Conservation (phyloP, 2,113 vertebrate genomes). For the Phasianus colchicus region DNA sequence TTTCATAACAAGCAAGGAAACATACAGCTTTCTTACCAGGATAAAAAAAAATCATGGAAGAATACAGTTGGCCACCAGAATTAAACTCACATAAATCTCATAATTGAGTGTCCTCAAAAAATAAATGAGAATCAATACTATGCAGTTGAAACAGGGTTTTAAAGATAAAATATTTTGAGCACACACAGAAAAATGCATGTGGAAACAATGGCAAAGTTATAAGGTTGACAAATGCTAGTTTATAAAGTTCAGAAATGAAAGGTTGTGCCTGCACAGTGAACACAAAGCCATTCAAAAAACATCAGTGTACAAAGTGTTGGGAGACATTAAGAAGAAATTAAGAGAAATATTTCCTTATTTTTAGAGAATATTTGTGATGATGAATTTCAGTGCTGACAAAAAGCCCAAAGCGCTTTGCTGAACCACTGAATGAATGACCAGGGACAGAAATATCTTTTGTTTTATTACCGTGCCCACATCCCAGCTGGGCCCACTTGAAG, state of each 20-base stretch:
- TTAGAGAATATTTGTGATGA: background rate
- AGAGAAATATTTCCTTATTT: background rate
- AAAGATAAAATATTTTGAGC: conserved; percentile 10
- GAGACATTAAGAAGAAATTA: background rate
- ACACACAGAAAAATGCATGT: background rate
- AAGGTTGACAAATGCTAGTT: background rate
- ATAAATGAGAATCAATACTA: conserved; percentile 25
- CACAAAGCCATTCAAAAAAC: background rate
- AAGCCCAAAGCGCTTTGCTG: background rate
- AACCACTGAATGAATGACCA: background rate
- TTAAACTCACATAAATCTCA: conserved; percentile 51
- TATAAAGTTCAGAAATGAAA: background rate
- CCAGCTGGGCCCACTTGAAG: background rate
- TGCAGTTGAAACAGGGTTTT: background rate
- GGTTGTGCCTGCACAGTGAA: background rate
- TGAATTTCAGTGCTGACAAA: background rate
- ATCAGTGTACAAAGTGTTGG: background rate
- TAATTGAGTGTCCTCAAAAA: background rate
- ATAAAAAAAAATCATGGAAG: background rate
- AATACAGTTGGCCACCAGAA: conserved; percentile 13
- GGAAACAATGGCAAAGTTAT: background rate
- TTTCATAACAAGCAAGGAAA: conserved; percentile 26
- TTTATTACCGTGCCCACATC: background rate
- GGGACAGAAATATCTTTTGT: background rate
- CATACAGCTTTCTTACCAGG: conserved; percentile 12